Evolutionary conservation across 2,888 invertebrate genomes (phyloP), one percentile per base, ranked within the genome.

Genomic region (Eurytoma californica): DNA sequence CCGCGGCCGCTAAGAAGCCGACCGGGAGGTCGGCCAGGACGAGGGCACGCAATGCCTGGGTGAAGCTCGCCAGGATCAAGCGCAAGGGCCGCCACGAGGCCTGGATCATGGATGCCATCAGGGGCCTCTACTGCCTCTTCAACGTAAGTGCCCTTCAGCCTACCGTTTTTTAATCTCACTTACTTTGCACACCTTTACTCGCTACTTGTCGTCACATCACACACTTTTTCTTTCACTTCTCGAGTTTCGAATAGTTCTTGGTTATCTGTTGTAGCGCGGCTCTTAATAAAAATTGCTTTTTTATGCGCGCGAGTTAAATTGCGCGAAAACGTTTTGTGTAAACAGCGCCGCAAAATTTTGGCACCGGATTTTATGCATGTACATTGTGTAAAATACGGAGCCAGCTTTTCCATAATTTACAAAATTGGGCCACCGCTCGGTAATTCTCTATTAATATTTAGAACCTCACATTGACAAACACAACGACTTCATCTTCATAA

Each of bases 51-150:
- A 58, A 12, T 78, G 68, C 75, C 55, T 84, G 84, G 84, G 76
- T 82, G 55, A 81, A 82, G 68, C 73, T 84, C 63, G 83, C 83
- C 70, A 80, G 82, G 53, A 73, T 81, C 61, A 82, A 82, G 74
- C 82, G 82, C 75, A 82, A 83, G 63, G 51, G 67, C 60, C 80
- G 77, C 60, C 83, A 81, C 78, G 85, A 87, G 77, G 80, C 82
- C 78, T 84, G 83, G 84, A 85, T 86, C 80, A 87, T 88, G 86
- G 88, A 88, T 80, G 86, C 86, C 74, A 83, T 88, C 77, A 83
- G 87, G 80, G 85, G 86, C 76, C 86, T 88, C 61, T 87, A 86
- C 81, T 86, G 86, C 82, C 84, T 87, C 68, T 86, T 86, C 82
- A 86, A 86, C 79, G 88, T 87, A 84, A 87, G 88, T 84, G 14